Percentiles rank a stretch among this genome's conserved stretches.
phyloP scores from a whole-genome alignment of 1,140 invertebrate species.

The Caerostris extrusa region DNA sequence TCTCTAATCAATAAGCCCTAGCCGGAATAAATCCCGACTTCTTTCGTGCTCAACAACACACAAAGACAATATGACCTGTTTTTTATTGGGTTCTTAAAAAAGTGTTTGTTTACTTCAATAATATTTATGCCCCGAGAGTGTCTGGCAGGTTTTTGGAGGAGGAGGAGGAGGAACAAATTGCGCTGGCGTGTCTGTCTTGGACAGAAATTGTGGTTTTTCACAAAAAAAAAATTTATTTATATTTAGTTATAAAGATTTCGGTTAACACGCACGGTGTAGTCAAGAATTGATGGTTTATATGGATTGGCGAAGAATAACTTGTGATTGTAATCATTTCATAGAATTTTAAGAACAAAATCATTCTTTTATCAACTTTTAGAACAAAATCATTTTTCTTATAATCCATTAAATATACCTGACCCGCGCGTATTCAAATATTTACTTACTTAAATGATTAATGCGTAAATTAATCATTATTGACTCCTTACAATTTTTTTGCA shows the following conservation, averaged over 20 bases:
- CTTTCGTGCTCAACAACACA: background rate
- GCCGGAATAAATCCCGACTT: background rate
- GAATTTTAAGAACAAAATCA: too few relatives aligned
- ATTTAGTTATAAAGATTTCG: background rate
- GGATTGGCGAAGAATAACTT: too few relatives aligned
- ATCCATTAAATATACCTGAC: too few relatives aligned
- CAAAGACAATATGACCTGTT: constrained; percentile 8
- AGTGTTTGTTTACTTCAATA: constrained; percentile 23
- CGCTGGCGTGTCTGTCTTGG: background rate
- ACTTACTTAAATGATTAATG: too few relatives aligned
- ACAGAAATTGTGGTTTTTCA: background rate
- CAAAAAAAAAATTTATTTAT: too few relatives aligned
- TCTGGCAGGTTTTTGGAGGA: background rate
- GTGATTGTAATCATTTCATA: too few relatives aligned
- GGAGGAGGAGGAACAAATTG: constrained; percentile 10
- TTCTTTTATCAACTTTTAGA: too few relatives aligned
- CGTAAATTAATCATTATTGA: too few relatives aligned
- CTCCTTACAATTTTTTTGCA: too few relatives aligned
- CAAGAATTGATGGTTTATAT: background rate
- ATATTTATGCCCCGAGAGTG: background rate
- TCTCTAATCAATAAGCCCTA: background rate
- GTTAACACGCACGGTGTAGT: background rate
- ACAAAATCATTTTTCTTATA: too few relatives aligned
- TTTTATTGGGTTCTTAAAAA: constrained; percentile 16
- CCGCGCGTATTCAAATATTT: too few relatives aligned